Conservation (phyloP, 30 jellyfish, hydroid and myxozoan genomes). For the Rhopilema esculentum region DNA sequence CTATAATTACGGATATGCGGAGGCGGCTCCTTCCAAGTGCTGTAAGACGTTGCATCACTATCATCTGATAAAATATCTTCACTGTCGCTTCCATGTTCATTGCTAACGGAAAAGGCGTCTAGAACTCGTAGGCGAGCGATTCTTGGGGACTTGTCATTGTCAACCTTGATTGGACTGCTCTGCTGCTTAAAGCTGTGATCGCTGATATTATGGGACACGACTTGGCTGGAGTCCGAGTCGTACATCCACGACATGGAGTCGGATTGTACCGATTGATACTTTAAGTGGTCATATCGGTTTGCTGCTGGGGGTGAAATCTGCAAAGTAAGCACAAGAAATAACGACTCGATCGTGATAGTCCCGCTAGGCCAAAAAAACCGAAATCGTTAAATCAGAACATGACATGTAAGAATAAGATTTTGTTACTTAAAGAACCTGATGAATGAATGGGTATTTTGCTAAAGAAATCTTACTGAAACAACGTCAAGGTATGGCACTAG, state of each 20-base stretch:
- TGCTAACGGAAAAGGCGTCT: slow-evolving; percentile 36
- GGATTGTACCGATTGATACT: slow-evolving; percentile 72
- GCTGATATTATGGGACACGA: neutral
- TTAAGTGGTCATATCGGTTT: slow-evolving; percentile 43
- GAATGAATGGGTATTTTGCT: no score
- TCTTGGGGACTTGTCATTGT: slow-evolving; percentile 54
- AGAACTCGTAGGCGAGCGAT: slow-evolving; percentile 3
- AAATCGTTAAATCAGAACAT: no score
- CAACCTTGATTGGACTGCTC: slow-evolving; percentile 28
- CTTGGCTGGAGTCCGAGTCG: slow-evolving; percentile 83
- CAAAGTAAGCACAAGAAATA: neutral
- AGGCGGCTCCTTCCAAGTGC: slow-evolving; percentile 92
- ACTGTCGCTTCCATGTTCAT: slow-evolving; percentile 65
- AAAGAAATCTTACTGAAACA: neutral
- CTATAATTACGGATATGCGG: slow-evolving; percentile 83
- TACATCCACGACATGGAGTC: slow-evolving; percentile 97
- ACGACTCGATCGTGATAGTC: neutral
- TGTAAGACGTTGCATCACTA: slow-evolving; percentile 91
- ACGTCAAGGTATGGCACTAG: no score
- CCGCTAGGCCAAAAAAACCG: no score
- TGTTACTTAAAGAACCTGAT: no score
- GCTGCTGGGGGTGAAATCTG: slow-evolving; percentile 60
- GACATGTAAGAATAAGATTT: no score
- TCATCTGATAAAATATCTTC: slow-evolving; percentile 88
- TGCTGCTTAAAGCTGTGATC: slow-evolving; percentile 7